These are phyloP conservation scores for Catajapyx aquilonaris DNA, from an alignment of 1,140 invertebrate genomes.

Conservation along the genomic window DNA sequence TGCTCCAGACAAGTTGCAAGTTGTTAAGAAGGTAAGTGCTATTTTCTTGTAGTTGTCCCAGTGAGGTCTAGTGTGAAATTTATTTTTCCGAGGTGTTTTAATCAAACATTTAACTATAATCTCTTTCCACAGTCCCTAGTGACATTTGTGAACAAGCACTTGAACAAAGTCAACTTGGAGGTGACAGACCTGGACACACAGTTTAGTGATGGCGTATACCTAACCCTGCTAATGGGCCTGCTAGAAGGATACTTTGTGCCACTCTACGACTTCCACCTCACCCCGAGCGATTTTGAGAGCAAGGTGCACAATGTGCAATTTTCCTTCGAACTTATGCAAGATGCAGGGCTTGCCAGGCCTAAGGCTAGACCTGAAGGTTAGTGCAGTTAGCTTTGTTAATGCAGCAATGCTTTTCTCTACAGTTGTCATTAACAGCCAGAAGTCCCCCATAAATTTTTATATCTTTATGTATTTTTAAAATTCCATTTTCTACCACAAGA, in stretches of 20 bases:
- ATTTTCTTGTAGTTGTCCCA: not conserved
- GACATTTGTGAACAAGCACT: slow-evolving; percentile 95
- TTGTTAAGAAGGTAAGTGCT: slow-evolving; percentile 74
- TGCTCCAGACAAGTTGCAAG: slow-evolving; percentile 88
- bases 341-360: slow-evolving; percentile 83
- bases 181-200: slow-evolving; percentile 82
- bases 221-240: slow-evolving; percentile 85
- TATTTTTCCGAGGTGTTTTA: slow-evolving; percentile 1
- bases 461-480: no score
- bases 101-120: slow-evolving; percentile 5
- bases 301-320: slow-evolving; percentile 93
- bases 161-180: slow-evolving; percentile 92
- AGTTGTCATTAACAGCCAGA: no score
- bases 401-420: no score
- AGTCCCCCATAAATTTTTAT: no score
- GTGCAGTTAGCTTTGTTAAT: no score
- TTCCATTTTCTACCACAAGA: no score
- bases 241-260: slow-evolving; percentile 97
- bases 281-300: slow-evolving; percentile 71
- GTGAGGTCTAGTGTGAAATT: not conserved
- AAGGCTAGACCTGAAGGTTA: slow-evolving; percentile 90
- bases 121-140: slow-evolving; percentile 52
- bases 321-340: slow-evolving; percentile 95
- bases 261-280: slow-evolving; percentile 81
- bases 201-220: slow-evolving; percentile 93